Evolutionary conservation across 2,113 vertebrate genomes (phyloP).

Genomic region (Pteropus alecto): DNA sequence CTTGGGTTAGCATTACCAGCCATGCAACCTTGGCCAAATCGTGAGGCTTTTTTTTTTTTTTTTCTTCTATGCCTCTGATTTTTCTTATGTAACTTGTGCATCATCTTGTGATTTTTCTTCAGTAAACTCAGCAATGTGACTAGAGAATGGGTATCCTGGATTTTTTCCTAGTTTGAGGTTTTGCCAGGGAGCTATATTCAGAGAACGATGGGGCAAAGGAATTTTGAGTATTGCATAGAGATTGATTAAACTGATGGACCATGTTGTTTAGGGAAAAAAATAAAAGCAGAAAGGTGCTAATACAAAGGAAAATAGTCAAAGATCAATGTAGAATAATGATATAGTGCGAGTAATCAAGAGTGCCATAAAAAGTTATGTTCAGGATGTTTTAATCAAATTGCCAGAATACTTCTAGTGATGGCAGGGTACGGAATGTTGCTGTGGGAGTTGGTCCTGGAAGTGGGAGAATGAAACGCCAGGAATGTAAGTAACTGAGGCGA

Average conservation of each 20-base stretch:
- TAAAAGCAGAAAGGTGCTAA: not conserved
- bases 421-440: not conserved
- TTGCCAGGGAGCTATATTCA: not conserved
- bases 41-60: not conserved
- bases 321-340: not conserved
- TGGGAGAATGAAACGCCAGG: not conserved
- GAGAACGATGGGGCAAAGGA: not conserved
- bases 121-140: not conserved
- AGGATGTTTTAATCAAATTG: not conserved
- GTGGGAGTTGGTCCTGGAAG: not conserved
- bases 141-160: not conserved
- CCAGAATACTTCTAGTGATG: not conserved
- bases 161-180: not conserved
- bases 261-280: not conserved
- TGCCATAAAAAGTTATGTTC: not conserved
- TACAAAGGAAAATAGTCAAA: not conserved
- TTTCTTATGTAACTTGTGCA: not conserved
- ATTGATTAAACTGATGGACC: not conserved
- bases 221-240: not conserved
- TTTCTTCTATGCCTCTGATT: not conserved
- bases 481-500: not conserved
- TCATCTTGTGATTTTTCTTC: not conserved
- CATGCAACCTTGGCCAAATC: not conserved
- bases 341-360: not conserved
- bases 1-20: not conserved